Evolutionary conservation across 2,113 vertebrate species (phyloP).

Genomic region (Chloebia gouldiae): DNA sequence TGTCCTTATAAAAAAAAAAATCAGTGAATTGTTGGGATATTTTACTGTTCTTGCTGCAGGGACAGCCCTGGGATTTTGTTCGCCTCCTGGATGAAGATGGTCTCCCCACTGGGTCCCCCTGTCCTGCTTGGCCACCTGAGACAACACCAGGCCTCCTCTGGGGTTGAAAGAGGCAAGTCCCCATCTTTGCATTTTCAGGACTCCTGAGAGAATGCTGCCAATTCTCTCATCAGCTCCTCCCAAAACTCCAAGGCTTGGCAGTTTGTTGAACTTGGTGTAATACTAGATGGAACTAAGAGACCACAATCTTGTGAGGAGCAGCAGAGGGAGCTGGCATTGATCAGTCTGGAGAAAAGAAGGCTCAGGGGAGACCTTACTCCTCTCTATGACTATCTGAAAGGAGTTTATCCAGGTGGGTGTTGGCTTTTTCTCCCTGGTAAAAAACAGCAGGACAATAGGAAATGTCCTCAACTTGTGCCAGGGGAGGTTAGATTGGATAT

Average conservation of each 20-base stretch:
- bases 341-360: not conserved
- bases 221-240: not conserved
- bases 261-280: not conserved
- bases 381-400: not conserved
- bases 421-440: not conserved
- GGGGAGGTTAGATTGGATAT: not conserved
- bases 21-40: not conserved
- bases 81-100: rapidly evolving
- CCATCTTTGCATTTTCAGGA: not conserved
- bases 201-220: not conserved
- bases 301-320: not conserved
- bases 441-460: not conserved
- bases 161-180: not conserved
- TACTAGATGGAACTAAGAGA: not conserved
- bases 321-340: not conserved
- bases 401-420: not conserved
- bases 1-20: not conserved
- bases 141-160: not conserved
- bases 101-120: not conserved
- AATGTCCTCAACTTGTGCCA: not conserved
- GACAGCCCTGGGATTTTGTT: not conserved
- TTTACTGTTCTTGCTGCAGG: not conserved
- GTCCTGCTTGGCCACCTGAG: not conserved
- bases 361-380: not conserved
- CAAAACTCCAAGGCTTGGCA: not conserved